Base-by-base conservation (phyloP, 2,113 vertebrate genomes). In the Cathartes aura region DNA sequence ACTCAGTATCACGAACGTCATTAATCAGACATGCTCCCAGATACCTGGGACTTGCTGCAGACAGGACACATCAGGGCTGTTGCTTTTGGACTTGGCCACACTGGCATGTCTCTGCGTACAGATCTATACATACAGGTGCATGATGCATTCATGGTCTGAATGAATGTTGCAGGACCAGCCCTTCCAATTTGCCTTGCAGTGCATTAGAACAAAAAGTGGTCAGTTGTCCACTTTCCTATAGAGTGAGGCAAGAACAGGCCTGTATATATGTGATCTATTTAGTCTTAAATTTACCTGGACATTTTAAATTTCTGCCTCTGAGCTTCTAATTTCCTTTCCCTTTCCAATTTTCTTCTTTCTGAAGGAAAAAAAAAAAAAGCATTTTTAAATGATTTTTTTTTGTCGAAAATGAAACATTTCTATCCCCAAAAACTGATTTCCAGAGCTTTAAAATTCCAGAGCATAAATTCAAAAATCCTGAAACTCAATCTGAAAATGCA, bases 331-430 rank as follows among this genome's bases (percentile, higher is more conserved):
- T 64, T 72, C 42, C 8, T 81, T 64, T 47, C 18, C 7, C 7
- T 70, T 94, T 67, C 26, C 17, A 63, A 36, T 36, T 73, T 27
- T 29, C 1, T 20, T 62, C 70, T 82, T 66, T 62, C 5, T 26
- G 6, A 70, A 38, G 21, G 7, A 29, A 73, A 78, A 36, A 59
- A 67, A 56, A 43, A 55, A 42, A 7, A 34, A 32, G 5, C 9
- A 30, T 55, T 53, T 86, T 66, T 0, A 21, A 59, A 27, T 53
- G 0, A 3, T 6, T 8, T 4, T 7, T 7, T 68, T 59, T 66
- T n/a, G 8, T 71, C 1, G 5, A 36, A 90, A 90, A 64, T 27
- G 1, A 59, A 85, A 68, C 4, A 48, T 29, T 40, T 60, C 4
- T 36, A 32, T n/a, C 29, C 15, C 10, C 4, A 2, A 43, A 82